Conservation (phyloP, 2,113 vertebrate species). For the Scortum barcoo region DNA sequence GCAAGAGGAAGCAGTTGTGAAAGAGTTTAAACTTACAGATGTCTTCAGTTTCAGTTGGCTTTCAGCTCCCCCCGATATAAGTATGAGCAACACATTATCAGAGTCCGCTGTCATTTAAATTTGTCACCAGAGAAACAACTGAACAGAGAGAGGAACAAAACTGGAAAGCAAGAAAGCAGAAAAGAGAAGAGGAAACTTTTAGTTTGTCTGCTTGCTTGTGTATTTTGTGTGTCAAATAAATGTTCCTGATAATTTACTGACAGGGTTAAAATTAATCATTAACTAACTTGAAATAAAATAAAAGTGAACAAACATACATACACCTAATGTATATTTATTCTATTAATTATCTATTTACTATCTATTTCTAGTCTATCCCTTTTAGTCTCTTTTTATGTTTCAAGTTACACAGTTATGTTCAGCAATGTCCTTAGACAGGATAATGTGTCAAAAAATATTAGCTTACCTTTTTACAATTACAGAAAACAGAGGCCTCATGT, state of each 20-base stretch:
- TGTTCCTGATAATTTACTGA: not conserved
- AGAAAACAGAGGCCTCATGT: too few species aligned
- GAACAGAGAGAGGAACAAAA: not conserved
- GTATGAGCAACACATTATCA: constrained; percentile 32
- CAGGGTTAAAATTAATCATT: not conserved
- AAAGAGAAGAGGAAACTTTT: not conserved
- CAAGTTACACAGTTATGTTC: too few species aligned
- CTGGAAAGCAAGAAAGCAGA: not conserved
- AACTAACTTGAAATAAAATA: not conserved
- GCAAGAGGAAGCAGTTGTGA: constrained; percentile 29
- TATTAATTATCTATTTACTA: too few species aligned
- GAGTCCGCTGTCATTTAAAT: not conserved
- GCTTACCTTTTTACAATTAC: too few species aligned
- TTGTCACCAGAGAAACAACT: not conserved
- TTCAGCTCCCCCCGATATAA: constrained; percentile 10
- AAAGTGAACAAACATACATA: not conserved
- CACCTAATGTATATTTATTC: not conserved
- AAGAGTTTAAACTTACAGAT: constrained; percentile 17
- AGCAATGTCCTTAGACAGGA: too few species aligned
- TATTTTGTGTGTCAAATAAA: not conserved
- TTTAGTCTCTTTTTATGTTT: too few species aligned
- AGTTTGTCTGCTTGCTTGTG: not conserved
- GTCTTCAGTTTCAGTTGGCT: constrained; percentile 51
- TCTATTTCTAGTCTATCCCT: too few species aligned
- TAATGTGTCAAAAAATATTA: too few species aligned